phyloP scores from a whole-genome alignment of 2,888 invertebrate species.

The Ochropleura leucogaster region DNA sequence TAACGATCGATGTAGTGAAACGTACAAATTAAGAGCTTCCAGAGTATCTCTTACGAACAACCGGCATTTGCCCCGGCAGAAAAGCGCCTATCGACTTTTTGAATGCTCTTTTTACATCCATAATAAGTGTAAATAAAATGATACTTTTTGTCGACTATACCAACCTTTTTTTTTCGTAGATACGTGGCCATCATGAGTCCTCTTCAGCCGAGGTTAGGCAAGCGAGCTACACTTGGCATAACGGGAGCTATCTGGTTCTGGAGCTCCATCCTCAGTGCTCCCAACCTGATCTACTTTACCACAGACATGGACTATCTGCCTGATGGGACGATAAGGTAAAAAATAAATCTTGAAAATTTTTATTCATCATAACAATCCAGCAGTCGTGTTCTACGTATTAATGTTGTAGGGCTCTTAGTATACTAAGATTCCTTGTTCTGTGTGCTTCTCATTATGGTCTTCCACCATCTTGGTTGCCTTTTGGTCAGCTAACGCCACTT shows the following conservation, averaged over 20 bases:
- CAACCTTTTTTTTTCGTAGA: conserved; percentile 86
- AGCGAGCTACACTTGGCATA: conserved; percentile 95
- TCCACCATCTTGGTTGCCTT: background rate
- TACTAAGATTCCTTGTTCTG: background rate
- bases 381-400: background rate
- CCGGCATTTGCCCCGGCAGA: no score
- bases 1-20: no score
- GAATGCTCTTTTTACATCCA: no score
- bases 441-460: background rate
- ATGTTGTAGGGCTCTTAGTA: background rate
- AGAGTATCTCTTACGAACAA: no score
- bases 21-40: no score
- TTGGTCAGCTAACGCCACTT: background rate
- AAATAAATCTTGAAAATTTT: background rate
- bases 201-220: conserved; percentile 96
- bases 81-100: no score
- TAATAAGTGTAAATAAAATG: background rate
- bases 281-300: conserved; percentile 96
- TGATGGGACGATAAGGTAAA: conserved; percentile 81
- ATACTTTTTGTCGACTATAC: background rate
- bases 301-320: conserved; percentile 91
- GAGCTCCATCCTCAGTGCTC: conserved; percentile 95
- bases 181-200: conserved; percentile 99
- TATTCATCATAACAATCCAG: background rate
- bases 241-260: conserved; percentile 96